phyloP scores from a whole-genome alignment of 2,113 vertebrate genomes.

The Erythrocebus patas region DNA sequence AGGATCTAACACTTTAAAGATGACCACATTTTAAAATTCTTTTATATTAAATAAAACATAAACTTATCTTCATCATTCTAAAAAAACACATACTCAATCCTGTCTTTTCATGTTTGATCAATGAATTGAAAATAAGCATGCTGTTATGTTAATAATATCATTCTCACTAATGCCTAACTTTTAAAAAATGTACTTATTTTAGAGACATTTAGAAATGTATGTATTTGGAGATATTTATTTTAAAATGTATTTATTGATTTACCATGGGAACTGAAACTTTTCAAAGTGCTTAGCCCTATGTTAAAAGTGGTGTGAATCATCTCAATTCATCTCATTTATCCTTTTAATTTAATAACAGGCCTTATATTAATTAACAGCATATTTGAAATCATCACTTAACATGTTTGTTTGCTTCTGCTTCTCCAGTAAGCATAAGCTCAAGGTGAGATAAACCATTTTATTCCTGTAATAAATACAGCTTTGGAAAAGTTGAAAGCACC shows the following conservation, averaged over 20 bases:
- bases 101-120: neutral
- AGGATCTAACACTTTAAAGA: neutral
- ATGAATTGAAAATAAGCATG: neutral
- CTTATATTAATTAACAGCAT: conserved; percentile 34
- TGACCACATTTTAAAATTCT: neutral
- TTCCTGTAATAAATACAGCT: neutral
- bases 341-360: conserved; percentile 56
- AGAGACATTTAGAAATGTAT: neutral
- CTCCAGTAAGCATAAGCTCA: conserved; percentile 48
- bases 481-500: neutral
- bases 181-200: neutral
- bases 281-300: neutral
- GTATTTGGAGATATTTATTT: no score
- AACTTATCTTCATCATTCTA: neutral
- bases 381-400: conserved; percentile 65
- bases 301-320: conserved; percentile 46
- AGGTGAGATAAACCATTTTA: neutral
- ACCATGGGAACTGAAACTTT: conserved; percentile 2
- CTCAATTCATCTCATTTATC: conserved; percentile 40
- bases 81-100: neutral
- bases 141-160: neutral
- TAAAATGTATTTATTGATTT: neutral
- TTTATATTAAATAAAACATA: neutral
- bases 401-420: conserved; percentile 58
- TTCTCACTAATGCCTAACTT: conserved; percentile 18